Evolutionary conservation across 2,888 invertebrate species (phyloP), one percentile per base, ranked within the genome.

Genomic region (Cylindroiulus punctatus): DNA sequence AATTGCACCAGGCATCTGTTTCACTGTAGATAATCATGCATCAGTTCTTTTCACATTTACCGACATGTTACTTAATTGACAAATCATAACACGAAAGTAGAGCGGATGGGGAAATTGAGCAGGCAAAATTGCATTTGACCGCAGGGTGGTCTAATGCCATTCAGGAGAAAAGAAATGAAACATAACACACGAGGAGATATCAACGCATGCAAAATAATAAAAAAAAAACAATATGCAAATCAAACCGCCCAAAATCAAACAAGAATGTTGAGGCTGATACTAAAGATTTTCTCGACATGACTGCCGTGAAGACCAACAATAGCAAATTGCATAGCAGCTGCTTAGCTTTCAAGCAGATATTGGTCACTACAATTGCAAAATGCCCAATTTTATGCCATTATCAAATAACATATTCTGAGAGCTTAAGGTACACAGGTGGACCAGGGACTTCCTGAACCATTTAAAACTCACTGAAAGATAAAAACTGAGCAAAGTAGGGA

Each of bases 11-110:
- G 32, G 76, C 85, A 85, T 85, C 85, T 85, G 85, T 76, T 76
- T 65, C 85, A 22, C 40, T 36, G 76, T 76, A 85, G 85, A 85
- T 85, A 85, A 85, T 36, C 85, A 85, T 85, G 85, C 85, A 76
- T 85, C 85, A 85, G n/a, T 65, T 84, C 47, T 84, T 84, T 84
- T 47, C 32, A 76, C 76, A 76, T 76, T 76, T 76, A 76, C 76
- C 76, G 76, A 76, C 76, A 76, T 76, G 76, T 76, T 76, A 30
- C 76, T 76, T 76, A 76, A 76, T 76, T 76, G 76, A 76, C 76
- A 76, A 76, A 76, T 76, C 30, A 30, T 76, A 30, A 76, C 76
- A 30, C 30, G 26, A 76, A 76, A 26, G 76, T 30, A 76, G 26
- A 76, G 26, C 26, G 76, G 76, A 76, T 52, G 76, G 30, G 30